phyloP scores from a whole-genome alignment of 2,113 vertebrate species.

The Lathamus discolor region DNA sequence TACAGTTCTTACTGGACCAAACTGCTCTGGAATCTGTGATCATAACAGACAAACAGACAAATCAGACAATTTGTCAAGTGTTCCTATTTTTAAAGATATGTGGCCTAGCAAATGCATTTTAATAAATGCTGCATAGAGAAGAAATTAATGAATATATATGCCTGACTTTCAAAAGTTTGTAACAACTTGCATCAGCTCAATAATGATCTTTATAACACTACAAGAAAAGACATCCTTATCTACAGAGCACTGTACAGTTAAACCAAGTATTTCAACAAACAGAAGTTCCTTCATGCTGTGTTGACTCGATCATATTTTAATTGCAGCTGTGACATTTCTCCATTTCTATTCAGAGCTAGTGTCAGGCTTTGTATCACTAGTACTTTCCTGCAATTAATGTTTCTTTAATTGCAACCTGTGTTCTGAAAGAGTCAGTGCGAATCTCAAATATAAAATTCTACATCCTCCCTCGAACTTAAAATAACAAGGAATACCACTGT shows the following conservation, averaged over 20 bases:
- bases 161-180: neutral
- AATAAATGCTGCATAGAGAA: neutral
- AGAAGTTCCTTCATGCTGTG: neutral
- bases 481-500: neutral
- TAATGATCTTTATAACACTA: neutral
- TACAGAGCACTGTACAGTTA: neutral
- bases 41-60: neutral
- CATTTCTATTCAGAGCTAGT: neutral
- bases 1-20: constrained; percentile 92
- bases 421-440: neutral
- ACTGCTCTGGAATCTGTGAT: constrained; percentile 90
- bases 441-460: neutral
- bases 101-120: neutral
- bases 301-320: neutral
- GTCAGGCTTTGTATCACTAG: neutral
- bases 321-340: neutral
- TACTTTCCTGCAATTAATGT: neutral
- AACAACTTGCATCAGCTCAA: neutral
- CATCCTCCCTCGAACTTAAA: neutral
- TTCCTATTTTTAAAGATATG: neutral
- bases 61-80: neutral
- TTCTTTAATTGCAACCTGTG: neutral
- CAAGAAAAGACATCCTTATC: neutral
- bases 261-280: neutral
- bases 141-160: neutral